phyloP scores from a whole-genome alignment of 64 coral and sea anemone species.

The Catalaphyllia jardinei region DNA sequence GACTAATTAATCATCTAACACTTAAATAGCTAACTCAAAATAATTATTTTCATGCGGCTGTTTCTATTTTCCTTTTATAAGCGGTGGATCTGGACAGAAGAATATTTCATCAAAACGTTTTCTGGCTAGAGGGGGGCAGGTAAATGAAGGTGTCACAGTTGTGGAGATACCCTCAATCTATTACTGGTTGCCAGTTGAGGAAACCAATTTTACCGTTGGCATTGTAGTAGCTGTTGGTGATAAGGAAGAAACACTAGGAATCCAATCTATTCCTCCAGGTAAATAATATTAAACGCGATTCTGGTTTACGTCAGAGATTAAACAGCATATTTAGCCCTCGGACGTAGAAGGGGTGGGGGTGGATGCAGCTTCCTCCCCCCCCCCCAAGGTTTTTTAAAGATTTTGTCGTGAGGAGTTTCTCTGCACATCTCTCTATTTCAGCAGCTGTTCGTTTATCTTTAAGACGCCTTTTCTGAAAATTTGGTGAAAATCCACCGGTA shows the following conservation, averaged over 20 bases:
- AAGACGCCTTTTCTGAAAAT: no score
- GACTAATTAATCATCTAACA: no score
- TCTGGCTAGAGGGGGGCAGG: conserved; percentile 47
- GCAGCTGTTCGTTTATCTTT: no score
- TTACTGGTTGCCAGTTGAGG: conserved; percentile 34
- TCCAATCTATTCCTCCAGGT: neutral
- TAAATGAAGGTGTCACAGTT: conserved; percentile 54
- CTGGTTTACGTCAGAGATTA: neutral
- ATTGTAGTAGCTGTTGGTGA: conserved; percentile 42
- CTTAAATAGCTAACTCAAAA: no score
- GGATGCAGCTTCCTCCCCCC: no score
- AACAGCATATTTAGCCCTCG: neutral
- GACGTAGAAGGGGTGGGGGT: no score
- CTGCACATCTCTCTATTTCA: no score
- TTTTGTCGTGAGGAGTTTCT: no score
- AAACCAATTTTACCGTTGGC: conserved; percentile 52
- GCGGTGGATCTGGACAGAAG: neutral
- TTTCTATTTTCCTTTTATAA: neutral
- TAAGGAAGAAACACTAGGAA: neutral
- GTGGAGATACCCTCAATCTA: conserved; percentile 39
- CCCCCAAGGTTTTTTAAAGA: no score
- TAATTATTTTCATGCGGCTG: no score
- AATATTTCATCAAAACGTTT: conserved; percentile 28
- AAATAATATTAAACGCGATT: neutral
- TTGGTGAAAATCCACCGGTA: no score